A percentile compares a stretch with the other conserved stretches of the same genome.
phyloP scores from a whole-genome alignment of 1,140 invertebrate species.

The Choristoneura fumiferana region DNA sequence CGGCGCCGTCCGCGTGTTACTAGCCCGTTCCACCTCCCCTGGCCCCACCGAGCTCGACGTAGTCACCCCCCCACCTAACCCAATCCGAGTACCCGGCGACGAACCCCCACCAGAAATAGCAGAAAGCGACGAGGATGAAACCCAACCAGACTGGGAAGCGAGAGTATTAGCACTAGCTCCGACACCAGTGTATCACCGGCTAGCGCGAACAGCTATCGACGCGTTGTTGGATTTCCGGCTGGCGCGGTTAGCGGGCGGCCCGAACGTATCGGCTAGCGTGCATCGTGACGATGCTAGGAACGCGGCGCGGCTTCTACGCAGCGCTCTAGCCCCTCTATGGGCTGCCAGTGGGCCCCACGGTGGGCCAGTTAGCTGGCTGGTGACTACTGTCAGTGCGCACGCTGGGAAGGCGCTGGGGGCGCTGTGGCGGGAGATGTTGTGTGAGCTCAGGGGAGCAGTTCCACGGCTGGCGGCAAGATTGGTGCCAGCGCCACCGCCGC shows the following conservation, averaged over 20 bases:
- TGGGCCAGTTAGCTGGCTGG: constrained; percentile 35
- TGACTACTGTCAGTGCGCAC: constrained; percentile 29
- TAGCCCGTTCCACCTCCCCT: neutral
- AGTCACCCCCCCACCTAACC: neutral
- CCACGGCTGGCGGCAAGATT: constrained; percentile 42
- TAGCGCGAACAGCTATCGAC: too few relatives aligned
- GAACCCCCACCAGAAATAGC: neutral
- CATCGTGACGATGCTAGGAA: too few relatives aligned
- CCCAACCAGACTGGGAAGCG: too few relatives aligned
- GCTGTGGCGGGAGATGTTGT: constrained; percentile 31
- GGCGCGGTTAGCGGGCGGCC: too few relatives aligned
- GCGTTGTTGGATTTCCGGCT: too few relatives aligned
- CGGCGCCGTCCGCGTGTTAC: constrained; percentile 14
- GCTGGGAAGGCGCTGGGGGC: constrained; percentile 28
- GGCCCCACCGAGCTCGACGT: neutral
- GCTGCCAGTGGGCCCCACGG: constrained; percentile 22
- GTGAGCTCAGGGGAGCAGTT: constrained; percentile 35
- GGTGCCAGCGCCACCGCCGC: constrained; percentile 26
- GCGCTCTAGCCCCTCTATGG: neutral
- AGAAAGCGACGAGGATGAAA: neutral
- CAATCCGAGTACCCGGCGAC: neutral
- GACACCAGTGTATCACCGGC: too few relatives aligned
- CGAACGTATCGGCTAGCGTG: too few relatives aligned
- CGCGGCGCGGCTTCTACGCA: neutral
- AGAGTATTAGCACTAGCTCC: too few relatives aligned